Evolutionary conservation across 2,888 invertebrate species (phyloP), one percentile per base, ranked within the genome.

Genomic region (Balanococcus diminutus): DNA sequence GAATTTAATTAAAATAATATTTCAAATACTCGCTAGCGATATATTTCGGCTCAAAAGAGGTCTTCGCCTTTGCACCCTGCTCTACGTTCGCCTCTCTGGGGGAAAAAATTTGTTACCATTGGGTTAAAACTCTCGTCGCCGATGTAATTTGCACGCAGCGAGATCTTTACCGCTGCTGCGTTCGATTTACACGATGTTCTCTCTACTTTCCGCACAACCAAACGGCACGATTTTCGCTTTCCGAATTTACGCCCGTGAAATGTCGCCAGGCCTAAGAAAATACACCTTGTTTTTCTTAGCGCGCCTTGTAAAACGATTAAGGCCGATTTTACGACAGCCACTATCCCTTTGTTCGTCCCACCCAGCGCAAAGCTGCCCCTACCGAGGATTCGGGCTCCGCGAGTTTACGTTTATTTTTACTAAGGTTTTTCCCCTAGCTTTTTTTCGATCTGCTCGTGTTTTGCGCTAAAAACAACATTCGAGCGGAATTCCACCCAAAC

Each of bases 1-100:
- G 67, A 67, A 67, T 67, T 67, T 67, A 67, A 67, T 67, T 67
- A 67, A 67, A 67, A 67, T 67, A 67, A 67, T 67, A 67, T 67
- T 67, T 67, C 67, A 67, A 67, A 67, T 67, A 67, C 67, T 67
- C 67, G 67, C 67, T 28, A 28, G 28, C 67, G 67, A 67, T 67
- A 67, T 28, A 67, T 67, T 67, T 19, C 28, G 19, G 28, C 28
- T 56, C 22, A 22, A 56, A 56, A 56, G 56, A 56, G 22, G 22
- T 56, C 22, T 56, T 22, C 22, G 22, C 36, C 36, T 8, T 36
- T 22, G 5, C 22, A 1, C 56, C 9, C 9, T 56, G 22, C 56
- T 6, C 2, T 36, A 8, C 36, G 36, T 36, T 6, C 8, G 36
- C 22, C 1, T 56, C 11, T 19, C 22, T 8, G 22, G 22, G 22